Percentiles rank a stretch among this genome's conserved stretches.
phyloP scores from a whole-genome alignment of 1,140 invertebrate species.

The Lasaia peninsularis region DNA sequence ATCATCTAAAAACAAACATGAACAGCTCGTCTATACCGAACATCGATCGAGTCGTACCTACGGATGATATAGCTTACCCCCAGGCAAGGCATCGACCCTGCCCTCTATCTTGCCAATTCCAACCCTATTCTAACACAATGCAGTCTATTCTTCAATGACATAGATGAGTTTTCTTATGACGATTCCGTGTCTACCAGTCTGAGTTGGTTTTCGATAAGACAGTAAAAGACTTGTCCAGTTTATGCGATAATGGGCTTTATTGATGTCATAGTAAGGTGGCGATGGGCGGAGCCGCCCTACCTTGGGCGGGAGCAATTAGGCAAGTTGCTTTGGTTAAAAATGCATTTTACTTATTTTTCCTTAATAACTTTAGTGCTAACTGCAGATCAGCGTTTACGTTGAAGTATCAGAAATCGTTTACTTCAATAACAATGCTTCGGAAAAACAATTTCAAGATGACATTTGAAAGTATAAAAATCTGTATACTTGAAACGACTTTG shows the following conservation, averaged over 20 bases:
- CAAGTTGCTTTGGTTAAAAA: slow-evolving; percentile 47
- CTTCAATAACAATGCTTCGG: background rate
- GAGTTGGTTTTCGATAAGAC: slow-evolving; percentile 51
- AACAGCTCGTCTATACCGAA: slow-evolving; percentile 42
- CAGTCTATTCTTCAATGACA: slow-evolving; percentile 41
- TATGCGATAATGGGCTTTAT: slow-evolving; percentile 49
- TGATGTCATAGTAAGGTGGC: slow-evolving; percentile 28
- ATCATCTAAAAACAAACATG: slow-evolving; percentile 52
- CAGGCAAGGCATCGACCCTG: slow-evolving; percentile 51
- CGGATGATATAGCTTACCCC: slow-evolving; percentile 61
- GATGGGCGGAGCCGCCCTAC: slow-evolving; percentile 54
- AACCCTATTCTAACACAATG: slow-evolving; percentile 34
- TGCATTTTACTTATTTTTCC: slow-evolving; percentile 42
- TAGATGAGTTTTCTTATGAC: slow-evolving; percentile 50
- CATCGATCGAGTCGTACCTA: slow-evolving; percentile 67
- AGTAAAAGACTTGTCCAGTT: slow-evolving; percentile 49
- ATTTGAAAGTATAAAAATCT: no score
- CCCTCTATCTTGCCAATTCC: slow-evolving; percentile 23
- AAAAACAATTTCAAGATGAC: no score
- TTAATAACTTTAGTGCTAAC: slow-evolving; percentile 35
- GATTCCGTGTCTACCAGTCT: slow-evolving; percentile 52
- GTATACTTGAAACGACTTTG: no score
- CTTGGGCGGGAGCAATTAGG: slow-evolving; percentile 66
- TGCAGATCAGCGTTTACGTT: background rate
- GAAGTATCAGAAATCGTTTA: slow-evolving; percentile 3